These are phyloP conservation scores for Harlomillsia oculata DNA, from an alignment of 1,140 invertebrate species.

Conservation along the genomic window DNA sequence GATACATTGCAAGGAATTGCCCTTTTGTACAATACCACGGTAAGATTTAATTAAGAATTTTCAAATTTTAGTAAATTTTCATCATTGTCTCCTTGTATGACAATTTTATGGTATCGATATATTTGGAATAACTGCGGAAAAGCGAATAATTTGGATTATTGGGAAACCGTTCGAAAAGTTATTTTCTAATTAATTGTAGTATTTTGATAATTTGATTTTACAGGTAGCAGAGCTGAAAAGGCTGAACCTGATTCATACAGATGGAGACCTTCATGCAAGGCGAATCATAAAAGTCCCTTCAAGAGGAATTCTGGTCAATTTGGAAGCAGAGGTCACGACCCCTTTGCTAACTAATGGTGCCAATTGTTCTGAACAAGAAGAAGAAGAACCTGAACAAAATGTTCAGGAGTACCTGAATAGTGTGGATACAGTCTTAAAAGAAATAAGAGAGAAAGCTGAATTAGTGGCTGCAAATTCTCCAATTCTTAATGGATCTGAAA, in stretches of 20 bases:
- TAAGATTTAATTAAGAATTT: conserved; percentile 6
- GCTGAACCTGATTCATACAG: conserved; percentile 28
- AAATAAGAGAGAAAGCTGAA: conserved; percentile 31
- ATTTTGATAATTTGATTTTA: conserved; percentile 10
- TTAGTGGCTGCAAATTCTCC: conserved; percentile 28
- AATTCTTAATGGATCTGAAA: conserved; percentile 25
- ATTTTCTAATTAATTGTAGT: no score
- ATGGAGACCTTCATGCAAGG: conserved; percentile 25
- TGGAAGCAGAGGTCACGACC: conserved; percentile 11
- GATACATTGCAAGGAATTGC: conserved; percentile 34
- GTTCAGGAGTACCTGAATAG: conserved; percentile 28
- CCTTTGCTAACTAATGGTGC: neutral
- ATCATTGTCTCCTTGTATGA: neutral
- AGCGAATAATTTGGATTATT: neutral
- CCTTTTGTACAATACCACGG: conserved; percentile 33
- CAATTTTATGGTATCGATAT: neutral
- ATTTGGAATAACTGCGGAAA: neutral
- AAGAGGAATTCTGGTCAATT: conserved; percentile 31
- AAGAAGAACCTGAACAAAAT: conserved; percentile 10
- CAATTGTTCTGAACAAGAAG: neutral
- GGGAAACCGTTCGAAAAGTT: no score
- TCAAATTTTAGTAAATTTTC: neutral
- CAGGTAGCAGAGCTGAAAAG: conserved; percentile 34
- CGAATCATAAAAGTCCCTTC: conserved; percentile 33
- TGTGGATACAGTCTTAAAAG: conserved; percentile 25